These are phyloP conservation scores for Enteromius trimaculatus DNA, from an alignment of 2,797 vertebrate species.

Conservation along the genomic window DNA sequence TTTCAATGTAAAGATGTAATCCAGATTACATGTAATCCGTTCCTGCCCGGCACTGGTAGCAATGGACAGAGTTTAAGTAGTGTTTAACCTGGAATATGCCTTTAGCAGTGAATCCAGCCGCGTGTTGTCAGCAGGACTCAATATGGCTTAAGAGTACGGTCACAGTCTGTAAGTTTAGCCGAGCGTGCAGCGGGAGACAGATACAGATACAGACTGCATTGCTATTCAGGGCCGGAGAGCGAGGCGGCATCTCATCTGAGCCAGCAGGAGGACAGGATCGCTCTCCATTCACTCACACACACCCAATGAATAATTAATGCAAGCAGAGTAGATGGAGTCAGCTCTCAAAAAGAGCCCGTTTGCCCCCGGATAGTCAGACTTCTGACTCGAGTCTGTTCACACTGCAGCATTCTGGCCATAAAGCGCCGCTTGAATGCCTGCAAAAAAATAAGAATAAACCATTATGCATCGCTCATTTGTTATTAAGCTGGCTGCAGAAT, in stretches of 20 bases:
- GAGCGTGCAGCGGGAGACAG: constrained; percentile 8
- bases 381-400: background rate
- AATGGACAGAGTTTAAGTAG: background rate
- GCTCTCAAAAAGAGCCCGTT: constrained; percentile 17
- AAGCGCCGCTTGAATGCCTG: background rate
- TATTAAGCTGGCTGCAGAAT: background rate
- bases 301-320: constrained; percentile 50
- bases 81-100: background rate
- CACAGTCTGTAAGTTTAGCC: constrained; percentile 6
- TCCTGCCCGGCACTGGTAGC: background rate
- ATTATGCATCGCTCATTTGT: too few relatives aligned
- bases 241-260: constrained; percentile 45
- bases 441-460: background rate
- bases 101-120: background rate
- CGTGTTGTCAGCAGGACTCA: constrained; percentile 5
- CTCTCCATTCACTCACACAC: constrained; percentile 13
- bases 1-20: background rate
- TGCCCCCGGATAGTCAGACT: constrained; percentile 63
- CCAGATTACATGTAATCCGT: background rate
- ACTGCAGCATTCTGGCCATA: background rate
- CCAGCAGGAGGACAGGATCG: constrained; percentile 31
- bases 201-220: constrained; percentile 19
- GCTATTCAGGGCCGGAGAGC: constrained; percentile 18
- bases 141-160: background rate
- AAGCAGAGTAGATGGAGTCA: constrained; percentile 31